Evolutionary conservation across 2,888 invertebrate genomes (phyloP), one percentile per base, ranked within the genome.

Genomic region (Heteropelma amictum): DNA sequence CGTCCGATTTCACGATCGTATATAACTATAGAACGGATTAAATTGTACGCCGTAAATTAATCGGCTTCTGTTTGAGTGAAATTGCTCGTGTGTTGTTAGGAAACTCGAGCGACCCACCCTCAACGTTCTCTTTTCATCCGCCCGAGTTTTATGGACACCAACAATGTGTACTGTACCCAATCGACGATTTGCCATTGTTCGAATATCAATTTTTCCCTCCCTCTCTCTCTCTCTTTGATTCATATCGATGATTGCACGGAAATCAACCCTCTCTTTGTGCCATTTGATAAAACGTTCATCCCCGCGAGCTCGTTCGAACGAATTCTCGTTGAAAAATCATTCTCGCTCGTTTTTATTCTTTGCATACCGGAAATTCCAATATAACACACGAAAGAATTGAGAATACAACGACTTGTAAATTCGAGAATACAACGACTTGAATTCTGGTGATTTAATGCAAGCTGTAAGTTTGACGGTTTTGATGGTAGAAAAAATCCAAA

Each of bases 21-120:
- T 8, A 6, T 35, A 47, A 17, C 30, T 30, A 64, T 63, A 53
- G 68, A 77, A 74, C 80, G 83, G 84, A 85, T 85, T 85, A 87
- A 89, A 88, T 88, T 87, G 89, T 83, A 88, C 85, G 87, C 87
- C 84, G 54, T 82, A 85, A 87, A 89, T 89, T 89, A 89, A 89
- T 89, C 89, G 88, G 88, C 88, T 88, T 88, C 88, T 89, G 85
- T 79, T 81, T 79, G 80, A 82, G 78, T 79, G 76, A 80, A 82
- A 80, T 80, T 79, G 81, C 85, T 86, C 87, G 88, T 86, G 87
- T 84, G 86, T 85, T 86, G 86, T 86, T 87, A 82, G 84, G 85
- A 85, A 83, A 86, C 84, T 83, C 81, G 86, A 86, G 85, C 84
- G 81, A 83, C 83, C 84, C 80, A 77, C 60, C 28, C 77, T 71